phyloP scores from a whole-genome alignment of 2,113 vertebrate species.

The Zosterops japonicus region DNA sequence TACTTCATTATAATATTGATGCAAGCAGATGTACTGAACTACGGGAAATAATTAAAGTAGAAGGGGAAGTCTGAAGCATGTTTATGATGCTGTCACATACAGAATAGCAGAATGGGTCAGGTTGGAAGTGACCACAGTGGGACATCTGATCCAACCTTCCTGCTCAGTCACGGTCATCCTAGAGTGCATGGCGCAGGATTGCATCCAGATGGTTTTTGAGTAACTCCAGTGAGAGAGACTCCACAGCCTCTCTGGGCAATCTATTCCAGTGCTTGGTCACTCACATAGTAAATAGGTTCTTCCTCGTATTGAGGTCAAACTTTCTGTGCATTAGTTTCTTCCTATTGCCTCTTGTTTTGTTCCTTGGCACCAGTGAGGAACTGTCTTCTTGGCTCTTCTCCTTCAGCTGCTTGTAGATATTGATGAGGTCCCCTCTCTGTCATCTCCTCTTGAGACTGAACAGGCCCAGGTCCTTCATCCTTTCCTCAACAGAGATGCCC shows the following conservation, averaged over 20 bases:
- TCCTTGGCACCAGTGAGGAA: neutral
- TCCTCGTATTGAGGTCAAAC: neutral
- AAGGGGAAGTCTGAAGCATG: neutral
- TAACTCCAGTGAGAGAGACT: neutral
- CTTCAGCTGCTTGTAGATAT: neutral
- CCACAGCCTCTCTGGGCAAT: neutral
- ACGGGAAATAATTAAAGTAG: neutral
- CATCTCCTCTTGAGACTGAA: neutral
- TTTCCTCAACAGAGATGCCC: neutral
- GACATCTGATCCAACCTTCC: neutral
- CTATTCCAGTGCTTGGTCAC: neutral
- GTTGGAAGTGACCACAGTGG: neutral
- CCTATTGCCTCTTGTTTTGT: neutral
- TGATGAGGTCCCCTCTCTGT: neutral
- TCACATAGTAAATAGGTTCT: neutral
- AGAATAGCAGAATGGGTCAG: neutral
- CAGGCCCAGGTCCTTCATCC: neutral
- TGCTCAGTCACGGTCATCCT: rapidly evolving
- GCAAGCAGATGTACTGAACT: neutral
- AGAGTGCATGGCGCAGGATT: neutral
- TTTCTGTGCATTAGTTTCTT: neutral
- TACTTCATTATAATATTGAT: neutral
- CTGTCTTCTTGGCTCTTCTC: neutral
- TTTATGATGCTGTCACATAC: neutral
- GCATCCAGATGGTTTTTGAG: neutral